phyloP scores from a whole-genome alignment of 2,888 invertebrate species.

The Apotomis betuletana region DNA sequence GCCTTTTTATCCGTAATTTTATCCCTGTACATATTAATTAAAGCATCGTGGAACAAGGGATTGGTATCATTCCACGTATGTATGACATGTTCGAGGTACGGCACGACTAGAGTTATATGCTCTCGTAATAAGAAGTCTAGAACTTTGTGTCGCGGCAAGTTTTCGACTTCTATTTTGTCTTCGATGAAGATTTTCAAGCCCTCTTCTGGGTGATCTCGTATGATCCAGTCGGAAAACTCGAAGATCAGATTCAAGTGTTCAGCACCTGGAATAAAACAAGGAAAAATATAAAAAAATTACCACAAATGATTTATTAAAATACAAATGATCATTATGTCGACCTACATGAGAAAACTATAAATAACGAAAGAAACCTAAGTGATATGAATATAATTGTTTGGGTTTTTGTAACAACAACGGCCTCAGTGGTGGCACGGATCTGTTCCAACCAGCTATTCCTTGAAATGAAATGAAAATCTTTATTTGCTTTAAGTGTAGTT shows the following conservation, averaged over 20 bases:
- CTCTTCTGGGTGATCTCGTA: slow-evolving; percentile 93
- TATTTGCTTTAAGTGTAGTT: no score
- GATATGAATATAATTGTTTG: no score
- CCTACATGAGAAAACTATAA: no score
- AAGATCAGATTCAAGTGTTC: slow-evolving; percentile 94
- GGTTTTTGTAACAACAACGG: no score
- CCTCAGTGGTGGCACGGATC: no score
- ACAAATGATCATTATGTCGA: no score
- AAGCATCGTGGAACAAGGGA: slow-evolving; percentile 93
- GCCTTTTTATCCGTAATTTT: slow-evolving; percentile 80
- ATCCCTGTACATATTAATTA: slow-evolving; percentile 95
- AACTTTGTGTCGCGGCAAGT: slow-evolving; percentile 93
- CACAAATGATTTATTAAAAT: no score
- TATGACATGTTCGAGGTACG: slow-evolving; percentile 97
- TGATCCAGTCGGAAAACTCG: slow-evolving; percentile 96
- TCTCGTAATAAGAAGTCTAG: slow-evolving; percentile 93
- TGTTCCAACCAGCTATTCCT: no score
- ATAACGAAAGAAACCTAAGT: no score
- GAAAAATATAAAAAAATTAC: not conserved
- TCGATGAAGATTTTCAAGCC: slow-evolving; percentile 95
- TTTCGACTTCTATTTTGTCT: slow-evolving; percentile 93
- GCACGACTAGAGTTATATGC: slow-evolving; percentile 92
- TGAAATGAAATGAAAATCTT: no score
- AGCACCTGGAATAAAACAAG: slow-evolving; percentile 75
- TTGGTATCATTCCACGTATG: slow-evolving; percentile 94